Evolutionary conservation across 1,140 invertebrate genomes (phyloP).

Genomic region (Pseudomyrmex gracilis): DNA sequence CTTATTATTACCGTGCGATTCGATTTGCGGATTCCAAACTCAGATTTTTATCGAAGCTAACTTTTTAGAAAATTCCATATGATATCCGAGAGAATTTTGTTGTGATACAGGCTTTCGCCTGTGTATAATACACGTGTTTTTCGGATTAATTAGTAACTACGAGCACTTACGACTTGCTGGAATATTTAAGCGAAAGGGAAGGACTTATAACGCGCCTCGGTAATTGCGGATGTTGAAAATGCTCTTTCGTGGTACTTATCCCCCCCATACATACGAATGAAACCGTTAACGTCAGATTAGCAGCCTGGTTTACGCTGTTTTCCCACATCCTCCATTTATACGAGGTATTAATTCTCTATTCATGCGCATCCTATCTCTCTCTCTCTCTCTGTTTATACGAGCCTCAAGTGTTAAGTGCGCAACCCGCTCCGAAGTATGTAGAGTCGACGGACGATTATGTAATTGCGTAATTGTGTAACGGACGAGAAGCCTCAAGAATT

Average conservation of each 20-base stretch:
- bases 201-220: constrained; percentile 29
- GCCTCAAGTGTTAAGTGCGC: constrained; percentile 48
- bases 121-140: neutral
- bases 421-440: constrained; percentile 14
- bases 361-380: constrained; percentile 46
- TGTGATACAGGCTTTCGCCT: neutral
- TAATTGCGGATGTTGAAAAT: constrained; percentile 48
- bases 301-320: constrained; percentile 51
- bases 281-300: constrained; percentile 55
- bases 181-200: constrained; percentile 13
- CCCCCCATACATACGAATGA: constrained; percentile 20
- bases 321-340: constrained; percentile 55
- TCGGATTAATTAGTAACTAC: constrained; percentile 24
- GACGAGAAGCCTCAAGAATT: constrained; percentile 16
- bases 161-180: constrained; percentile 16
- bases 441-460: constrained; percentile 47
- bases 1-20: constrained; percentile 18
- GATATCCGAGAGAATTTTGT: neutral
- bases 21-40: neutral
- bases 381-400: constrained; percentile 33
- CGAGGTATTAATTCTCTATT: constrained; percentile 58
- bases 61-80: neutral
- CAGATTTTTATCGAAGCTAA: neutral
- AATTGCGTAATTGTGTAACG: constrained; percentile 55
- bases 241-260: constrained; percentile 19